Evolutionary conservation across 2,113 vertebrate species (phyloP).

Genomic region (Vulpes lagopus): DNA sequence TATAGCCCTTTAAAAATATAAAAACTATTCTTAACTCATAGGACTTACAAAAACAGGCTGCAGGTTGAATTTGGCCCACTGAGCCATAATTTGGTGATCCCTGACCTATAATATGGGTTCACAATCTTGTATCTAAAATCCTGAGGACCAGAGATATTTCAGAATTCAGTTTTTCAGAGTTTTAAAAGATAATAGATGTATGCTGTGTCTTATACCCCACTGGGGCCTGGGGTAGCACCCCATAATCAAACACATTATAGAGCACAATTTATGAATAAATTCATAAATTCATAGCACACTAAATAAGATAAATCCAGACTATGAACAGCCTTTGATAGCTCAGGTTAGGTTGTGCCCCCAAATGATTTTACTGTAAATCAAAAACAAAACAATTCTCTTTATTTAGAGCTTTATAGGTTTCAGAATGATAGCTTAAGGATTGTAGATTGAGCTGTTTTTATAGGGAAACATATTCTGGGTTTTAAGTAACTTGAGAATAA

Average conservation of each 20-base stretch:
- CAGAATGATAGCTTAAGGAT: constrained; percentile 4
- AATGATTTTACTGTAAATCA: constrained; percentile 1
- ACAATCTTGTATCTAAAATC: constrained; percentile 24
- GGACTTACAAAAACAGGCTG: neutral
- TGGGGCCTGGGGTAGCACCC: neutral
- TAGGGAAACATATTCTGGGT: neutral
- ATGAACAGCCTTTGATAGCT: neutral
- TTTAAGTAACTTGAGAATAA: constrained; percentile 56
- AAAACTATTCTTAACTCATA: neutral
- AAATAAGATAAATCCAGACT: neutral
- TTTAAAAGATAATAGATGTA: neutral
- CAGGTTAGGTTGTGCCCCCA: neutral
- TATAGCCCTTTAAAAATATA: neutral
- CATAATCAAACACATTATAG: neutral
- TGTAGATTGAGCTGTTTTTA: constrained; percentile 42
- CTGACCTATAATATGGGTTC: neutral
- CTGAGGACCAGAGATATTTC: constrained; percentile 7
- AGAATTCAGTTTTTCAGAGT: constrained; percentile 44
- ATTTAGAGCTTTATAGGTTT: constrained; percentile 15
- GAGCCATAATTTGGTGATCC: neutral
- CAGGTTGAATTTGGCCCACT: neutral
- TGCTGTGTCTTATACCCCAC: neutral
- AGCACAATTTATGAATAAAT: neutral
- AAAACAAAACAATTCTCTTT: neutral
- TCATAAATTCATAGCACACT: too few relatives aligned